Evolutionary conservation across 2,888 invertebrate genomes (phyloP), one percentile per base, ranked within the genome.

Genomic region (Venusia cambrica): DNA sequence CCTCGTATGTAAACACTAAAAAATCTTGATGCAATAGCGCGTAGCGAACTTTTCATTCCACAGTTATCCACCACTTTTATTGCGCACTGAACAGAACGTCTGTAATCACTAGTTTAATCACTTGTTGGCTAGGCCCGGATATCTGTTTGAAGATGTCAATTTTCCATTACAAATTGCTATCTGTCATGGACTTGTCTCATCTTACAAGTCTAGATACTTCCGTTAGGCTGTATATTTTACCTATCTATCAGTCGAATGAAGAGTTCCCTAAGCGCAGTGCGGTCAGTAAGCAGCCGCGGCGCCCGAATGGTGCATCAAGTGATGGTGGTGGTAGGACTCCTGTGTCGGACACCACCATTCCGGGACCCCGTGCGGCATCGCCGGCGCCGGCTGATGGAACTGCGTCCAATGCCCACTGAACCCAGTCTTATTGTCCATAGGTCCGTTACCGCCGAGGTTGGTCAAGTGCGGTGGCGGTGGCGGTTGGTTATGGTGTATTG

Each of bases 281-380:
- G 88, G 89, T 92, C 92, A 94, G 88, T 94, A 94, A 28, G 93
- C 93, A 38, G 93, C 91, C 37, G 93, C 92, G 19, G 93, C 92
- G 4, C 93, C 92, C 12, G 88, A 87, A 51, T 91, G 90, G 71
- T 90, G 91, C 89, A 91, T 90, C 56, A 91, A 68, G 52, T 90
- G 91, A 51, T 90, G 91, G 62, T 87, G 85, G 50, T 87, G 78
- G 48, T 79, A 87, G 25, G 83, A 90, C 53, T 87, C 85, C 49
- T 87, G 85, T 35, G 84, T 68, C 17, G 85, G 85, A 51, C 85
- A 85, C 85, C 85, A 87, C 85, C 85, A 87, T 16, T 87, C 85
- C 0, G 85, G 84, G 7, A 87, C 89, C 5, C 83, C 88, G 51
- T 88, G 80, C 29, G 89, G 84, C 30, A 91, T 89, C 4, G 91